Evolutionary conservation across 53 echinoderm and acorn worm genomes (phyloP), one percentile per base, ranked within the genome.

Genomic region (Luidia sarsii): DNA sequence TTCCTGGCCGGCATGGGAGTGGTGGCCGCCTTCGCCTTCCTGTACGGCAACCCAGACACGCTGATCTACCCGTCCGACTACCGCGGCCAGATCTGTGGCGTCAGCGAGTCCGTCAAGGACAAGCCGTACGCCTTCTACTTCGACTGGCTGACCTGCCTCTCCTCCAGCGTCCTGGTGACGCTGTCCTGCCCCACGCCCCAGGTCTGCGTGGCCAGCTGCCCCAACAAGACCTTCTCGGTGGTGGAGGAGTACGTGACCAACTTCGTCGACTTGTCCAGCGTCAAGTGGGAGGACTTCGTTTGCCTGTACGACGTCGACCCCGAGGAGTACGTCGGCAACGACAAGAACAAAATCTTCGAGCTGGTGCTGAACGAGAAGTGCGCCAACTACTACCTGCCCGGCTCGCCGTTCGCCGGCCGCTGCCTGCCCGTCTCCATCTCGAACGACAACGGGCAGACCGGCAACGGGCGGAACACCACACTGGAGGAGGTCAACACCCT

Each of bases 231-330:
- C 15, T 97, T 88, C 34, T 73, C 83, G 2, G 87, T 95, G 29
- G 61, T 68, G 10, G 41, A 70, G 18, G 41, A 36, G 28, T 82
- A 57, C 59, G 22, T 69, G 15, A 38, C 54, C 20, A 34, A 33
- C 14, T 11, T 21, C 22, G 36, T 56, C 16, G 68, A 56, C 23
- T 16, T 52, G 27, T 0, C 3, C 4, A 54, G 33, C 3, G 83
- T 95, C 29, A 55, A 84, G 16, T 97, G 97, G 97, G 71, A 86
- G 4, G 87, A 91, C 70, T 93, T 97, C 64, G 86, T 97, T n/a
- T 97, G 97, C 45, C 80, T 65, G 27, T 88, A 97, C 46, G 90
- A 83, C 31, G 55, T 93, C 4, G 68, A 97, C 33, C 91, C 97
- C 24, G 65, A 85, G 57, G 31, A 60, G 14, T 73, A 81, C 54